Evolutionary conservation across 2,113 vertebrate species (phyloP), one percentile per base, ranked within the genome.

Genomic region (Glaucomys volans): DNA sequence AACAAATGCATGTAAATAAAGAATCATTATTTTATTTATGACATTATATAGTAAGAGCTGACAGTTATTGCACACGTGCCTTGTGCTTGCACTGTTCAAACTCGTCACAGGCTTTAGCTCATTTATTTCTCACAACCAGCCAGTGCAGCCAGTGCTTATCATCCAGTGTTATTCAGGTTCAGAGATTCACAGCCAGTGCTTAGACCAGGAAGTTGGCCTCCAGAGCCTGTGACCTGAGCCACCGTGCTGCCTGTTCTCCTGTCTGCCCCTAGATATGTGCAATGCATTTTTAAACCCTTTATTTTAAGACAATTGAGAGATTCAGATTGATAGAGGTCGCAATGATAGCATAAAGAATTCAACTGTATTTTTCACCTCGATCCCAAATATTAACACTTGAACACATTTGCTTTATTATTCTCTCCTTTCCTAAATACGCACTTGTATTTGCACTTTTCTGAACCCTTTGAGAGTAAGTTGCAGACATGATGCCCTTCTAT

Each of bases 291-390:
- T 47, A 83, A 95, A 35, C 26, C n/a, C 11, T 66, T 42, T 18
- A n/a, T 90, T 86, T 75, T 77, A 14, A 90, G 95, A 71, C 3
- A 50, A 80, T 20, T 57, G 30, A 37, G 40, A 76, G 2, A 76
- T 40, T 82, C 35, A 10, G 37, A 42, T 42, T 62, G 44, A 90
- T 10, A 26, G 54, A 82, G 77, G 35, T 54, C 77, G 54, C n/a
- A 75, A 83, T 94, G 83, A 59, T 44, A 81, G 42, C 62, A 69
- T 37, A 76, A 87, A 92, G 35, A 84, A 92, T 20, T 66, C 11
- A 35, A 40, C 13, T 44, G 4, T 40, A 13, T 54, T 85, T 93
- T 90, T 62, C 44, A 71, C 76, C 16, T 52, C 44, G 52, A 91
- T 74, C 28, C 44, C 50, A 37, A 87, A 94, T 66, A 13, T 92